Conservation (phyloP, 2,113 vertebrate genomes). For the Acinonyx jubatus region DNA sequence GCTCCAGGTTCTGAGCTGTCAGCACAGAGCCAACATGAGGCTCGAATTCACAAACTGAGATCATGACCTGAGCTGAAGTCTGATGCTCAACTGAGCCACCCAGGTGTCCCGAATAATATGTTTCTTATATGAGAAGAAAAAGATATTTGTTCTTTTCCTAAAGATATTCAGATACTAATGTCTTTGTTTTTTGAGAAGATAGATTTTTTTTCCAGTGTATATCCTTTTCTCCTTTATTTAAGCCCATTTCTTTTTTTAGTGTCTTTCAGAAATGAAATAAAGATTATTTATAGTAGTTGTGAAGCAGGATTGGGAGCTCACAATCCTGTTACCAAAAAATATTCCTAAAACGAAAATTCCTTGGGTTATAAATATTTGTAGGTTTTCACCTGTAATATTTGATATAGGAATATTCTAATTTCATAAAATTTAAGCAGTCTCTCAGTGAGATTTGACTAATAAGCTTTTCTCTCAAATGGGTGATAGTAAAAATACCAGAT, state of each 20-base stretch:
- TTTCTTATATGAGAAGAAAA: not conserved
- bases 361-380: slow-evolving; percentile 1
- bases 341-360: slow-evolving; percentile 30
- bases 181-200: not conserved
- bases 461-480: not conserved
- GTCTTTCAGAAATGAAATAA: not conserved
- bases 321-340: not conserved
- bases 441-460: not conserved
- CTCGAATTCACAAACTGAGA: too few species aligned
- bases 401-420: not conserved
- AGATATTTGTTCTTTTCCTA: not conserved
- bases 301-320: not conserved
- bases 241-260: not conserved
- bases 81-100: too few species aligned
- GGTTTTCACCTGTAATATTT: not conserved
- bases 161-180: not conserved
- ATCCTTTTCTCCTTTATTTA: not conserved
- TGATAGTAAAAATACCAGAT: not conserved
- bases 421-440: not conserved
- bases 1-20: too few species aligned
- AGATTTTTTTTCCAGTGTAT: not conserved
- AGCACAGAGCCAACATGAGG: too few species aligned
- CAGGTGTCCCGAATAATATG: not conserved
- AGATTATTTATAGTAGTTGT: not conserved
- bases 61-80: too few species aligned